Evolutionary conservation across 2,888 invertebrate genomes (phyloP).

Genomic region (Tetranychus truncatus): DNA sequence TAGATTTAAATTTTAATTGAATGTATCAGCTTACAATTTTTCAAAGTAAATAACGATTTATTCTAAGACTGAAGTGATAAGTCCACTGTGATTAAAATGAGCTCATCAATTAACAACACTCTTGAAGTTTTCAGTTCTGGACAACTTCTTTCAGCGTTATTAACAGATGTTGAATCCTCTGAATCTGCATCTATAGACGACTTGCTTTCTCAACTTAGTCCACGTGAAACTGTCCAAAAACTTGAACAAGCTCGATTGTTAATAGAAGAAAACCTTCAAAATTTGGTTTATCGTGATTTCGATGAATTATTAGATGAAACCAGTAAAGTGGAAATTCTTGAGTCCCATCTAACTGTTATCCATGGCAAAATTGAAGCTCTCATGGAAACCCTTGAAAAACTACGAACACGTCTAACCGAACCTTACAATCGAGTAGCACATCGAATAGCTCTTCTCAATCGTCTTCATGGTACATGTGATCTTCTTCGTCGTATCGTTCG

Average conservation of each 20-base stretch:
- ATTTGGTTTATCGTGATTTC: slow-evolving; percentile 17
- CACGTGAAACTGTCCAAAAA: background rate
- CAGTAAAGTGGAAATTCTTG: slow-evolving; percentile 16
- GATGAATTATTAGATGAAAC: slow-evolving; percentile 16
- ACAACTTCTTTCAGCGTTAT: background rate
- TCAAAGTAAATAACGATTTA: background rate
- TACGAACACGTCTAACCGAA: slow-evolving; percentile 10
- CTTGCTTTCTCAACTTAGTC: background rate
- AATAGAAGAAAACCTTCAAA: slow-evolving; percentile 2
- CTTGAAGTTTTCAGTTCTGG: background rate
- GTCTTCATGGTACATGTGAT: slow-evolving; percentile 21
- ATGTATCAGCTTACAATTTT: background rate
- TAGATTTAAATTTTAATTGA: too few relatives aligned
- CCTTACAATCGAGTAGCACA: slow-evolving; percentile 18
- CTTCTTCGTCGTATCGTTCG: slow-evolving; percentile 19
- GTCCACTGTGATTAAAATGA: background rate
- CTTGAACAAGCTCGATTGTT: background rate
- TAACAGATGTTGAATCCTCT: background rate
- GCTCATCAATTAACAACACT: background rate
- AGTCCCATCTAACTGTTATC: slow-evolving; percentile 14
- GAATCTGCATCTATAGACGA: background rate
- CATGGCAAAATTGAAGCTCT: slow-evolving; percentile 14
- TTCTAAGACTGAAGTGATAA: background rate
- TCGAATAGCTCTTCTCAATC: slow-evolving; percentile 18
- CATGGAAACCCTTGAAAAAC: slow-evolving; percentile 9